phyloP scores from a whole-genome alignment of 2,797 vertebrate species.

The Psittacula echo region DNA sequence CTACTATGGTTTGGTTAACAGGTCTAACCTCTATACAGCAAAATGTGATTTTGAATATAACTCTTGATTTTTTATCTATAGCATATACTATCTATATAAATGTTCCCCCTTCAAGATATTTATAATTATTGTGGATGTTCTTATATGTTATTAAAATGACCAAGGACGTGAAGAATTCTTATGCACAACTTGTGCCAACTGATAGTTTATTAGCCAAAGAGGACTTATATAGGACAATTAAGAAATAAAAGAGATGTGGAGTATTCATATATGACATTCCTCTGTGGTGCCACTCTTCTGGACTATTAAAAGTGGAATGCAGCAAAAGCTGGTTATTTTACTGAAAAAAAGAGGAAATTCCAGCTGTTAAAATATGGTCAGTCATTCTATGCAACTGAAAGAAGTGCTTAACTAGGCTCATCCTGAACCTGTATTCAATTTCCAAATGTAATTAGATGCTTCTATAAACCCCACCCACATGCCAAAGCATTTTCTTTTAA shows the following conservation, averaged over 20 bases:
- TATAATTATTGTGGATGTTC: neutral
- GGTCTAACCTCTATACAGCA: neutral
- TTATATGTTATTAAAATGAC: neutral
- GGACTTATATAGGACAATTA: neutral
- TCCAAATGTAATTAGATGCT: constrained; percentile 80
- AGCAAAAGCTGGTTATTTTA: constrained; percentile 54
- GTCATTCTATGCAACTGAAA: constrained; percentile 74
- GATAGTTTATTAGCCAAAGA: constrained; percentile 24
- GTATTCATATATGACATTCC: constrained; percentile 23
- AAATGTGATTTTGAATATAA: constrained; percentile 2
- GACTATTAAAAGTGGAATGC: constrained; percentile 14
- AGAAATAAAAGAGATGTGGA: neutral
- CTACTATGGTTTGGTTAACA: neutral
- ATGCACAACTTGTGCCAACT: neutral
- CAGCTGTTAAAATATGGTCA: constrained; percentile 74
- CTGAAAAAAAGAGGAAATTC: constrained; percentile 54
- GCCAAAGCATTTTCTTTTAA: constrained; percentile 71
- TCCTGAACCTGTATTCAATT: constrained; percentile 76
- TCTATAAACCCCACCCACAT: constrained; percentile 78
- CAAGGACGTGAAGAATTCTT: neutral
- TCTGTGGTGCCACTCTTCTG: constrained; percentile 41
- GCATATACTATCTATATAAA: neutral
- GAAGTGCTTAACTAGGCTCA: constrained; percentile 72
- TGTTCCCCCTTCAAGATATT: neutral
- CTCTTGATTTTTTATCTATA: neutral